phyloP scores from a whole-genome alignment of 2,888 invertebrate genomes.

The Orgyia antiqua region DNA sequence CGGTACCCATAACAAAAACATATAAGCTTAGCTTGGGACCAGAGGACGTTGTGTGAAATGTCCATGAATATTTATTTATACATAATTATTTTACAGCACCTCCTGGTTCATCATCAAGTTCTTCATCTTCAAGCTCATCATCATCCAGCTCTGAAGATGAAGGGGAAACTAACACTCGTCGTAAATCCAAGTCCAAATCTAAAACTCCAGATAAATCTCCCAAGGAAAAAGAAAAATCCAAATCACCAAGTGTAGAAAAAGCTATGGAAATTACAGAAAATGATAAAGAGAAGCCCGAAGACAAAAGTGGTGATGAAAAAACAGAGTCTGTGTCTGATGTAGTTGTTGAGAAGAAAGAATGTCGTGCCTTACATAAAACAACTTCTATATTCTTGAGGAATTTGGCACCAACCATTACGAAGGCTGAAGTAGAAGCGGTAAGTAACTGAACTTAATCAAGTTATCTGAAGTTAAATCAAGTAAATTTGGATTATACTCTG shows the following conservation, averaged over 20 bases:
- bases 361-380: conserved; percentile 93
- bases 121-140: conserved; percentile 71
- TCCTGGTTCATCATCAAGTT: conserved; percentile 71
- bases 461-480: too few species aligned
- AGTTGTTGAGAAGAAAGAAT: conserved; percentile 64
- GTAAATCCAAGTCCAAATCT: conserved; percentile 64
- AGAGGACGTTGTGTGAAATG: too few species aligned
- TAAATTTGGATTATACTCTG: too few species aligned
- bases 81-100: conserved; percentile 58
- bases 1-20: too few species aligned
- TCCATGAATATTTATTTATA: too few species aligned
- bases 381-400: conserved; percentile 98
- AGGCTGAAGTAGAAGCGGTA: conserved; percentile 97
- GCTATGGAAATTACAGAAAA: conserved; percentile 35
- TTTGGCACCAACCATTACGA: conserved; percentile 96
- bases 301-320: conserved; percentile 63
- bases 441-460: conserved; percentile 46
- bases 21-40: too few species aligned
- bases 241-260: conserved; percentile 54
- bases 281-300: conserved; percentile 39
- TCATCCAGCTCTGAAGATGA: conserved; percentile 74
- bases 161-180: conserved; percentile 50
- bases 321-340: conserved; percentile 72
- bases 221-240: conserved; percentile 47
- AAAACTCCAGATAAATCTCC: conserved; percentile 63